A percentile compares a stretch with the other conserved stretches of the same genome.
These are phyloP conservation scores for Scophthalmus maximus DNA, from an alignment of 2,113 vertebrate genomes.

Conservation along the genomic window DNA sequence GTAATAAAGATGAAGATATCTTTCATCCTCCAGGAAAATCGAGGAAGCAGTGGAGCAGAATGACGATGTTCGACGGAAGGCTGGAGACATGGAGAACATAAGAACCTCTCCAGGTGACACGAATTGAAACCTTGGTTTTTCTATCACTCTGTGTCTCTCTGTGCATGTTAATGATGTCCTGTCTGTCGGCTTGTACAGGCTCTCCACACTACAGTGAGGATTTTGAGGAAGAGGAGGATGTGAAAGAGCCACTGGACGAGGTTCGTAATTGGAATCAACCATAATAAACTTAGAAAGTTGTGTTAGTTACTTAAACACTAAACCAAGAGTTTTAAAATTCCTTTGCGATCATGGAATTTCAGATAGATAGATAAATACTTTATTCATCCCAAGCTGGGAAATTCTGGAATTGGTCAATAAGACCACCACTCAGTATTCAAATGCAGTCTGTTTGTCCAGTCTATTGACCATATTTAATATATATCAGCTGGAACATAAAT, in stretches of 20 bases:
- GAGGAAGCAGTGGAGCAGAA: conserved; percentile 40
- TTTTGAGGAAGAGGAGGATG: conserved; percentile 88
- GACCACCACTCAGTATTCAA: too few species aligned
- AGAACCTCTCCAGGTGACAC: conserved; percentile 62
- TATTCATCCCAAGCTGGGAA: too few species aligned
- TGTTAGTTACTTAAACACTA: too few species aligned
- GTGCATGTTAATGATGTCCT: background rate
- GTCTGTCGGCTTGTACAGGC: conserved; percentile 30
- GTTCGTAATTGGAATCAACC: conserved; percentile 50
- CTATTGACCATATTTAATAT: too few species aligned
- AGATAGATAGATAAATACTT: too few species aligned
- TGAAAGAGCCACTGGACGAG: conserved; percentile 50
- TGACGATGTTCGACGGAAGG: conserved; percentile 7
- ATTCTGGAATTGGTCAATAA: too few species aligned
- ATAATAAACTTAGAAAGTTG: background rate
- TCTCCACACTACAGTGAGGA: conserved; percentile 90
- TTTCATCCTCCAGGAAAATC: conserved; percentile 49
- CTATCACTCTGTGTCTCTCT: background rate
- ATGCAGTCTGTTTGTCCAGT: too few species aligned
- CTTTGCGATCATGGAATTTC: too few species aligned
- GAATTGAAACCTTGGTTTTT: accelerated
- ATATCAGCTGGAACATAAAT: too few species aligned
- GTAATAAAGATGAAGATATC: conserved; percentile 4
- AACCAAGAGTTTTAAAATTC: too few species aligned
- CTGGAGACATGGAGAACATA: background rate